A percentile compares a stretch with the other conserved stretches of the same genome.
Evolutionary conservation across 1,140 invertebrate genomes (phyloP).

Genomic region (Trichonephila clavipes): DNA sequence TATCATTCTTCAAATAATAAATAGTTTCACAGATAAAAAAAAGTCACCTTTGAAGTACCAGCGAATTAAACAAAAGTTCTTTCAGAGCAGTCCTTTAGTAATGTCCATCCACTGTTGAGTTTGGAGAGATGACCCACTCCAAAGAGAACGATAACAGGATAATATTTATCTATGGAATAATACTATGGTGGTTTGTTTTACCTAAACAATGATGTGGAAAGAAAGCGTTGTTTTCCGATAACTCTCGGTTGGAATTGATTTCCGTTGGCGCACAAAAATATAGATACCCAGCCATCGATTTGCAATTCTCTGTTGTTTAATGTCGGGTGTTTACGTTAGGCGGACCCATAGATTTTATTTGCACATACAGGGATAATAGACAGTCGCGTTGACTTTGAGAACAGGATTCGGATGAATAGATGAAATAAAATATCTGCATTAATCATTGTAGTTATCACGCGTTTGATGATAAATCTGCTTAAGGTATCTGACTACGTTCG

Average conservation of each 20-base stretch:
- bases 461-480: not conserved
- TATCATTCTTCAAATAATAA: not conserved
- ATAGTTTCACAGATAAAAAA: not conserved
- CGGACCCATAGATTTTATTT: not conserved
- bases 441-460: not conserved
- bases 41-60: not conserved
- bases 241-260: slow-evolving; percentile 45
- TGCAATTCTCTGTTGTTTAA: slow-evolving; percentile 15
- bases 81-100: not conserved
- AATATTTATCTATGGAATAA: slow-evolving; percentile 33
- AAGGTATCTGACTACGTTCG: no score
- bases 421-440: not conserved
- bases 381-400: slow-evolving; percentile 2
- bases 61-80: not conserved
- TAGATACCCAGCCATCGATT: slow-evolving; percentile 47
- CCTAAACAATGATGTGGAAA: slow-evolving; percentile 46
- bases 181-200: not conserved
- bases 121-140: not conserved
- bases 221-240: slow-evolving; percentile 57
- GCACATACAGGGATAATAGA: slow-evolving; percentile 6
- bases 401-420: not conserved
- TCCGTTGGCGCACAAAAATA: slow-evolving; percentile 50
- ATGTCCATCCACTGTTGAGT: not conserved
- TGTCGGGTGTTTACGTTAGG: slow-evolving; percentile 23
- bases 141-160: not conserved